Conservation (phyloP, 2,113 vertebrate species). For the Laticauda colubrina region DNA sequence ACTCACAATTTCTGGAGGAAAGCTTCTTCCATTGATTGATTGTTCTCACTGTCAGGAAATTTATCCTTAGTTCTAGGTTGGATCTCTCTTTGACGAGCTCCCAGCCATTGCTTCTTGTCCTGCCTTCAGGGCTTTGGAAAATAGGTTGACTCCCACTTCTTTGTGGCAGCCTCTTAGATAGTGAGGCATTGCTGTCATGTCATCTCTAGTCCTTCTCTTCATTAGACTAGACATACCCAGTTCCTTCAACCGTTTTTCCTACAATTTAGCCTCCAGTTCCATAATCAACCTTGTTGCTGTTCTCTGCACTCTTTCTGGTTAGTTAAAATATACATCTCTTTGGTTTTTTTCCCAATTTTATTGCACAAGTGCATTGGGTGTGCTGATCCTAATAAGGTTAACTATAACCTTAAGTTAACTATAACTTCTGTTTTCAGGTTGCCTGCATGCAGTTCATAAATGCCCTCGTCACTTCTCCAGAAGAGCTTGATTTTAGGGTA, state of each 20-base stretch:
- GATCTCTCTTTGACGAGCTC: too few species aligned
- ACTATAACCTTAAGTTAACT: constrained; percentile 19
- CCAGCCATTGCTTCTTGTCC: too few species aligned
- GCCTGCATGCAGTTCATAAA: constrained; percentile 99
- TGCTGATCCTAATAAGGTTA: constrained; percentile 19
- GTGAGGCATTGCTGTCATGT: too few species aligned
- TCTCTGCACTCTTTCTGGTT: neutral
- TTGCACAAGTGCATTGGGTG: constrained; percentile 19
- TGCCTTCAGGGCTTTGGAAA: too few species aligned
- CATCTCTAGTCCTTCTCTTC: neutral
- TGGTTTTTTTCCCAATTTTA: neutral
- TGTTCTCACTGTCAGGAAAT: too few species aligned
- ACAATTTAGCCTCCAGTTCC: neutral
- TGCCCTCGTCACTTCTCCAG: constrained; percentile 91
- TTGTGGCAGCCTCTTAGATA: too few species aligned
- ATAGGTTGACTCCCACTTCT: too few species aligned
- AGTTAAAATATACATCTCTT: neutral
- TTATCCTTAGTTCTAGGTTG: too few species aligned
- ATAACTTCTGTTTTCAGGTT: constrained; percentile 72
- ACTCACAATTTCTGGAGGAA: too few species aligned
- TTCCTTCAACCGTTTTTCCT: neutral
- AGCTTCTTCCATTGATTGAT: too few species aligned
- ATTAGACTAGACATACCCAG: neutral
- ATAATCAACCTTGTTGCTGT: neutral
- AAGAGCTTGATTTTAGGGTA: constrained; percentile 98